These are phyloP conservation scores for Crossocerus cetratus DNA, from an alignment of 2,888 invertebrate species.

Conservation along the genomic window DNA sequence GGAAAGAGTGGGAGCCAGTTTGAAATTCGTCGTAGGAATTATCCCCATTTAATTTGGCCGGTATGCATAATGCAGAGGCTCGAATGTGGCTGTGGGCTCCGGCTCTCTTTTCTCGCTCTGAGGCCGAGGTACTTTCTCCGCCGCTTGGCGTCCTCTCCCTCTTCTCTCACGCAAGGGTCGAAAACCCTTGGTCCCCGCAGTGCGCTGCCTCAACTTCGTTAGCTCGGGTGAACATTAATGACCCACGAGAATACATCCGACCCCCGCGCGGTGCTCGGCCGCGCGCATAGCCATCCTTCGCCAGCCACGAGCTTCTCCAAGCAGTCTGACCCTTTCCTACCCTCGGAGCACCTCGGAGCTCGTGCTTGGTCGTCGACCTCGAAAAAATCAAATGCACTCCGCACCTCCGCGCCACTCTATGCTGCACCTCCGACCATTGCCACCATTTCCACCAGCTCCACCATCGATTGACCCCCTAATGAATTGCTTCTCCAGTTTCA, in stretches of 20 bases:
- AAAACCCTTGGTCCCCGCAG: conserved; percentile 39
- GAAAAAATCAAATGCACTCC: conserved; percentile 22
- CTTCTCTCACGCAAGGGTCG: conserved; percentile 15
- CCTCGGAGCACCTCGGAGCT: not conserved
- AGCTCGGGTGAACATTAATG: conserved; percentile 67
- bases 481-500: no score
- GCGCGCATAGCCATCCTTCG: not conserved
- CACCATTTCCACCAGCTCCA: no score
- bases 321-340: conserved; percentile 5
- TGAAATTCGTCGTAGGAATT: conserved; percentile 44
- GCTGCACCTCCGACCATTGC: no score
- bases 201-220: conserved; percentile 61
- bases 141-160: not conserved
- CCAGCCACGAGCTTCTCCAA: conserved; percentile 2
- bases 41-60: conserved; percentile 65
- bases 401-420: no score
- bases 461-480: no score
- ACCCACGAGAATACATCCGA: conserved; percentile 66
- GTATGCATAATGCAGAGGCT: conserved; percentile 62
- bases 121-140: not conserved
- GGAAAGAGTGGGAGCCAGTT: not conserved
- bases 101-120: not conserved
- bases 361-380: conserved; percentile 19
- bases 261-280: conserved; percentile 24
- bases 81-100: conserved; percentile 1